These are phyloP conservation scores for Sycophila sp. DNA, from an alignment of 1,140 invertebrate genomes.

Conservation along the genomic window DNA sequence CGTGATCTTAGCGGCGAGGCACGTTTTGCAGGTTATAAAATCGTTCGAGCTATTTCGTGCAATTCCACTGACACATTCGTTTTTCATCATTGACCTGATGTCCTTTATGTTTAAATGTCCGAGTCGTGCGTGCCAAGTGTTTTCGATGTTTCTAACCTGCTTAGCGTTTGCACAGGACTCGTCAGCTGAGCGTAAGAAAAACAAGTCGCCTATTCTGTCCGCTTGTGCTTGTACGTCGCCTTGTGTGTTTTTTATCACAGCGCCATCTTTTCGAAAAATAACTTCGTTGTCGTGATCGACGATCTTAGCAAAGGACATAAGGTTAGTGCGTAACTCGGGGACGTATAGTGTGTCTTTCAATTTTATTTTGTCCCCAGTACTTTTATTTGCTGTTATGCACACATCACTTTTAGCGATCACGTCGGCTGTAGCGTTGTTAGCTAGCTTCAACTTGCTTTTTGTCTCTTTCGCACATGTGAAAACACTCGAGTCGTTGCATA, in stretches of 20 bases:
- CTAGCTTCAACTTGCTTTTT: not conserved
- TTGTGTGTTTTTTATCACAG: not conserved
- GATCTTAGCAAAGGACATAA: conserved; percentile 34
- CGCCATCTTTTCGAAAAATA: not conserved
- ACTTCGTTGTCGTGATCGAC: conserved; percentile 13
- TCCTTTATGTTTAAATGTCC: conserved; percentile 1
- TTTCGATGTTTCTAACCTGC: not conserved
- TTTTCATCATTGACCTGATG: not conserved
- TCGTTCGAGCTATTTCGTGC: not conserved
- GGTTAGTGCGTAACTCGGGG: conserved; percentile 28
- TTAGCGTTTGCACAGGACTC: not conserved
- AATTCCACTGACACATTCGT: not conserved
- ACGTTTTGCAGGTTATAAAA: not conserved
- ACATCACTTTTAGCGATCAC: conserved; percentile 1
- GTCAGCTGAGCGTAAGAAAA: not conserved
- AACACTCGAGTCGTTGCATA: conserved; percentile 18
- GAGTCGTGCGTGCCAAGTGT: not conserved
- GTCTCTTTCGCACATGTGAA: not conserved
- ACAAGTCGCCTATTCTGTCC: conserved; percentile 1
- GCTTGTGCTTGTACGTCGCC: not conserved
- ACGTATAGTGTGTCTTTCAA: conserved; percentile 24
- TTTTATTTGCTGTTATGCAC: not conserved
- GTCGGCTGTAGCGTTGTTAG: not conserved
- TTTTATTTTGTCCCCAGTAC: conserved; percentile 8
- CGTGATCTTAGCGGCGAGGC: not conserved